Evolutionary conservation across 2,797 vertebrate genomes (phyloP), one percentile per base, ranked within the genome.

Genomic region (Lepidocolaptes lacrymiger): DNA sequence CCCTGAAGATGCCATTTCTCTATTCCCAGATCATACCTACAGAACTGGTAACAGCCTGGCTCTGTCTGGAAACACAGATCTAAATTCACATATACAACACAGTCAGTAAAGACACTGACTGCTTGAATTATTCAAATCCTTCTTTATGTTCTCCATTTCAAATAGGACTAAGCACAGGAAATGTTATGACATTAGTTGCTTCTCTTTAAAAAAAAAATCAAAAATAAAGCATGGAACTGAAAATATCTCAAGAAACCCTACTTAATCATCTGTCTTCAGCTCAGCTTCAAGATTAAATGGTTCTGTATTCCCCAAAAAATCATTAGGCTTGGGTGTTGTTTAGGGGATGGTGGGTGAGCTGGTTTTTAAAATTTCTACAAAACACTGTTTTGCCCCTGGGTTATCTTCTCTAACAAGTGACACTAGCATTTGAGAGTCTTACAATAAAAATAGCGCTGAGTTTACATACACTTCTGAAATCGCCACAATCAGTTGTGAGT

Each of bases 11-110:
- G 22, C 9, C 74, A 91, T 72, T 74, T 91, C 46, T 88, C 58
- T 89, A 7, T 62, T 85, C 72, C 76, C 66, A 80, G 46, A 86
- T 88, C 43, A 34, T 85, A 88, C 58, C 14, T 93, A 83, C 79
- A 58, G 72, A 92, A n/a, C 51, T 75, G 76, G 63, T 76, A 93
- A 58, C 82, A 92, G 56, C 48, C 51, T 52, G 32, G 23, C 36
- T 89, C 92, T 83, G 22, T 91, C 68, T 67, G 51, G 61, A 92
- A 96, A 91, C n/a, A 82, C 73, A 80, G 39, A 43, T 92, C 54
- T 75, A 89, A 81, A 76, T 73, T 96, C 85, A 56, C 32, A 24
- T 19, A 37, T 52, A 88, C 16, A 72, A 55, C 3, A 4, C 19
- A 34, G n/a, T 58, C 30, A 58, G 72, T 69, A 73, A 76, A 91